These are phyloP conservation scores for Masticophis lateralis DNA, from an alignment of 2,797 vertebrate species.

Conservation along the genomic window DNA sequence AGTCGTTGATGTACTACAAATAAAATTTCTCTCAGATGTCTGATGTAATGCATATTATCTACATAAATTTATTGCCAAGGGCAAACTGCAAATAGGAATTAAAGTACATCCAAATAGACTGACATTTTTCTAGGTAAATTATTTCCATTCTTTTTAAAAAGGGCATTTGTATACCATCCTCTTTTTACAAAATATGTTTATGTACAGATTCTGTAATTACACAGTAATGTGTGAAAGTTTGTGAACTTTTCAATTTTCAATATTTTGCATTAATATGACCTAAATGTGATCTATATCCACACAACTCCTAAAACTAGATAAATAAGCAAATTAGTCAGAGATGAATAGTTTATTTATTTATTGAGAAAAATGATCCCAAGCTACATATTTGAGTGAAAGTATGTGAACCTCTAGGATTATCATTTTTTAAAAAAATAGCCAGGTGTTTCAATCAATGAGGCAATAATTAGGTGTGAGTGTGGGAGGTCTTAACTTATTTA, in stretches of 20 bases:
- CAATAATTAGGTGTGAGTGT: not conserved
- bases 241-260: not conserved
- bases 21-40: constrained; percentile 18
- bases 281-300: not conserved
- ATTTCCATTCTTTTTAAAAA: not conserved
- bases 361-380: not conserved
- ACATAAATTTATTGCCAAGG: constrained; percentile 9
- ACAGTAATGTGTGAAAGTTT: not conserved
- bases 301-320: not conserved
- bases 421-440: not conserved
- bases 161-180: not conserved
- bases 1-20: constrained; percentile 52
- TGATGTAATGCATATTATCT: constrained; percentile 38
- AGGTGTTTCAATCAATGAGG: not conserved
- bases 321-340: not conserved
- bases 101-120: not conserved
- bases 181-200: not conserved
- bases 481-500: not conserved
- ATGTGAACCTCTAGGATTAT: not conserved
- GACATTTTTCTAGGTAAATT: not conserved
- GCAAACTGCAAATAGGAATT: constrained; percentile 21
- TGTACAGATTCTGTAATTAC: not conserved
- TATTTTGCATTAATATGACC: not conserved
- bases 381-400: not conserved
- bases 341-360: not conserved